phyloP scores from a whole-genome alignment of 2,797 vertebrate species.

The Tolypeutes matacus region DNA sequence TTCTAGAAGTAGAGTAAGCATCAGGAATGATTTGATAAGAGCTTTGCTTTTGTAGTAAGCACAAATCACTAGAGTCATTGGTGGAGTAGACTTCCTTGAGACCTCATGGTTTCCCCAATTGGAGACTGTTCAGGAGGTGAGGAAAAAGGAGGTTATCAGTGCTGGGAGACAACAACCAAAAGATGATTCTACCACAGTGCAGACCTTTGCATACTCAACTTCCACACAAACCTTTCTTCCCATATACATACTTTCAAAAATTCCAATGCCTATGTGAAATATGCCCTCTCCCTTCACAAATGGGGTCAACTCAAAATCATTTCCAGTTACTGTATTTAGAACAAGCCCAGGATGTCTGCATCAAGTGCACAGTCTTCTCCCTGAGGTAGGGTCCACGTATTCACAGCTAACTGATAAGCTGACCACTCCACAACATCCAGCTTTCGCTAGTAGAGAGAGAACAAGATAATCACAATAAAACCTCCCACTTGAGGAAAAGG shows the following conservation, averaged over 20 bases:
- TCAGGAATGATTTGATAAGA: neutral
- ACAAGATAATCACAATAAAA: neutral
- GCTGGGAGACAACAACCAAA: neutral
- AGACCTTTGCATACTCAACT: neutral
- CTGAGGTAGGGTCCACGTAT: neutral
- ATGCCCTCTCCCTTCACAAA: neutral
- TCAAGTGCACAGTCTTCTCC: neutral
- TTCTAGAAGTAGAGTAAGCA: neutral
- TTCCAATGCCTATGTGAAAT: neutral
- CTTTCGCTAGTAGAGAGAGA: neutral
- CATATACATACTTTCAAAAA: constrained; percentile 9
- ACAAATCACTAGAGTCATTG: neutral
- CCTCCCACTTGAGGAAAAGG: neutral
- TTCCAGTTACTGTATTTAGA: neutral
- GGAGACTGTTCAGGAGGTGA: neutral
- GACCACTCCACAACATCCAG: neutral
- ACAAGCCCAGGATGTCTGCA: neutral
- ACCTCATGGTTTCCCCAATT: neutral
- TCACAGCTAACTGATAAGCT: neutral
- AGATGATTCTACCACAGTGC: neutral
- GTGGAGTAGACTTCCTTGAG: neutral
- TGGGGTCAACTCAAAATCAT: neutral
- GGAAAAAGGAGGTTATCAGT: neutral
- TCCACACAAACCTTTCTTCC: neutral
- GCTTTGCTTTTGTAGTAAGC: neutral